Evolutionary conservation across 1,140 invertebrate genomes (phyloP).

Genomic region (Belonocnema kinseyi): DNA sequence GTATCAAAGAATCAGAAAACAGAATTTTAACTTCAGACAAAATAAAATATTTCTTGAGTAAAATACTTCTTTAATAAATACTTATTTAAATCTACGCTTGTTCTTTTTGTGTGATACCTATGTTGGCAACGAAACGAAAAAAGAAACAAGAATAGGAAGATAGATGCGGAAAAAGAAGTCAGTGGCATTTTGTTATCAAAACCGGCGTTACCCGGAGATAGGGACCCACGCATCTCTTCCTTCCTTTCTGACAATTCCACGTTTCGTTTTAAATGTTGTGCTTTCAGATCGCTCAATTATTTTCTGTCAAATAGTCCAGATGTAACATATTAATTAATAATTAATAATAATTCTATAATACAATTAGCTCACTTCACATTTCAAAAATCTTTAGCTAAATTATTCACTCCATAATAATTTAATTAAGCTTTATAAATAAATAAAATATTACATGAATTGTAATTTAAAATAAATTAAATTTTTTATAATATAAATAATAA

Average conservation of each 20-base stretch:
- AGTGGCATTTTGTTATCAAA: constrained; percentile 54
- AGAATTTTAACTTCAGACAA: too few species aligned
- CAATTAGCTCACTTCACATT: too few species aligned
- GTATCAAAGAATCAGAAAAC: too few species aligned
- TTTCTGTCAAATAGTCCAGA: constrained; percentile 15
- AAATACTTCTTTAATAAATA: too few species aligned
- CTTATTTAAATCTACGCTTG: too few species aligned
- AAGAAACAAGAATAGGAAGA: constrained; percentile 23
- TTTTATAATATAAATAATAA: neutral
- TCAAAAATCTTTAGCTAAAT: too few species aligned
- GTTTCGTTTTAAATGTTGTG: constrained; percentile 34
- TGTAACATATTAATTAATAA: neutral
- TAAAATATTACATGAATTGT: too few species aligned
- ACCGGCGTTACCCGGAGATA: constrained; percentile 54
- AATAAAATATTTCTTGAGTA: too few species aligned
- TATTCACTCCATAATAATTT: too few species aligned
- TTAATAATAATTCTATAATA: neutral
- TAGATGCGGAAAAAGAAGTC: constrained; percentile 48
- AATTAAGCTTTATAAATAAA: too few species aligned
- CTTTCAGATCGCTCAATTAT: neutral
- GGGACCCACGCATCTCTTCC: constrained; percentile 59
- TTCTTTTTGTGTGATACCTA: neutral
- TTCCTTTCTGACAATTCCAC: constrained; percentile 53
- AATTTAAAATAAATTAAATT: too few species aligned
- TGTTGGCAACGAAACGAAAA: neutral